These are phyloP conservation scores for Mystacornis crossleyi DNA, from an alignment of 2,113 vertebrate genomes.

Conservation along the genomic window DNA sequence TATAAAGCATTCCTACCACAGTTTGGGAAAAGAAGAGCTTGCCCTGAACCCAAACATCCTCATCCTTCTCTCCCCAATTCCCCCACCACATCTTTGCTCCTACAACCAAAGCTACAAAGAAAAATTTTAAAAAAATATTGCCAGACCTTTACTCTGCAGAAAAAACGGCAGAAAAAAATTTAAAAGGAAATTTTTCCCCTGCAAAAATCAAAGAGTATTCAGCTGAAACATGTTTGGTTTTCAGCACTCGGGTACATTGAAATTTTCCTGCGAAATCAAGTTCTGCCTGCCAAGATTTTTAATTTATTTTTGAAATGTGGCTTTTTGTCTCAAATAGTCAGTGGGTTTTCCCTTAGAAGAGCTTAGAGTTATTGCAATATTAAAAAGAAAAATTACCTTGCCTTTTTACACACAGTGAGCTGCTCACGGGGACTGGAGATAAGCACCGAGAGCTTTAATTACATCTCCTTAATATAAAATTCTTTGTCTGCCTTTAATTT, in stretches of 20 bases:
- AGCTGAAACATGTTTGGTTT: not conserved
- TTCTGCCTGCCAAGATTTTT: not conserved
- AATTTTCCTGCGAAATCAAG: not conserved
- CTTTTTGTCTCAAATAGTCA: not conserved
- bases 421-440: conserved; percentile 7
- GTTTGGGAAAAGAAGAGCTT: not conserved
- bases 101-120: not conserved
- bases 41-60: not conserved
- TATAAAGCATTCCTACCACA: not conserved
- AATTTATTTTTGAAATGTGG: conserved; percentile 18
- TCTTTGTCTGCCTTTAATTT: conserved; percentile 9
- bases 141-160: not conserved
- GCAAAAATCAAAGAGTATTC: not conserved
- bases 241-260: accelerated
- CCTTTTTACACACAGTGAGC: not conserved
- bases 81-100: not conserved
- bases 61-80: not conserved
- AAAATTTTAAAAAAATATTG: not conserved
- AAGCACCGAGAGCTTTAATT: conserved; percentile 1
- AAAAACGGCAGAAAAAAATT: not conserved
- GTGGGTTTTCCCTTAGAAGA: not conserved
- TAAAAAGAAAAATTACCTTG: conserved; percentile 58
- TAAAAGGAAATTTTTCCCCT: not conserved
- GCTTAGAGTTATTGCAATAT: conserved; percentile 40
- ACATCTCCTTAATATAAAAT: not conserved